Conservation (phyloP, 2,888 invertebrate species). For the Perdita meconis region DNA sequence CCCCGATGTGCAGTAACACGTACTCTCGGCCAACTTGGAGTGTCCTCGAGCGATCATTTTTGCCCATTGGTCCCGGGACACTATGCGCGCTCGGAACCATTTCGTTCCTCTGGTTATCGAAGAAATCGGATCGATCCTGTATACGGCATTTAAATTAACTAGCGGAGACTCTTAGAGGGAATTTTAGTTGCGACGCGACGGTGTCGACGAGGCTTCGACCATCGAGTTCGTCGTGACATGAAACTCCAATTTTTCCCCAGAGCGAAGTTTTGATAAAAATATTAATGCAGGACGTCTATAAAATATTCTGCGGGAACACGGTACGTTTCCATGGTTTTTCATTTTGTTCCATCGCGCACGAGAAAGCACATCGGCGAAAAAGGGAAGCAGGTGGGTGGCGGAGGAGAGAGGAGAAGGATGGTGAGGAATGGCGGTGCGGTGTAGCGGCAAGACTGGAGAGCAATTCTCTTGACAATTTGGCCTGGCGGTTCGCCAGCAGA, state of each 20-base stretch:
- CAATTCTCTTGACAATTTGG: slow-evolving; percentile 80
- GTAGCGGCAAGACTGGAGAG: slow-evolving; percentile 67
- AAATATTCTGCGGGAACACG: not conserved
- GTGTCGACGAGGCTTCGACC: too few relatives aligned
- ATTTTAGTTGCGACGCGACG: too few relatives aligned
- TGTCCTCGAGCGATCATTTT: slow-evolving; percentile 61
- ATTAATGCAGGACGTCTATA: too few relatives aligned
- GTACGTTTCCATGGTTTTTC: slow-evolving; percentile 25
- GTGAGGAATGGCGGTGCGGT: slow-evolving; percentile 55
- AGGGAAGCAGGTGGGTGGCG: slow-evolving; percentile 4
- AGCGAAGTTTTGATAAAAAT: too few relatives aligned
- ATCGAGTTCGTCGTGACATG: too few relatives aligned
- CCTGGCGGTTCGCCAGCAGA: slow-evolving; percentile 80
- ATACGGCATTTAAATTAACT: too few relatives aligned
- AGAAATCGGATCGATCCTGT: too few relatives aligned
- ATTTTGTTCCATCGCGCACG: slow-evolving; percentile 62
- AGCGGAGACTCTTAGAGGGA: too few relatives aligned
- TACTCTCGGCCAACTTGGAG: slow-evolving; percentile 41
- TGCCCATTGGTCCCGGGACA: slow-evolving; percentile 12
- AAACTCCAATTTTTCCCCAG: too few relatives aligned
- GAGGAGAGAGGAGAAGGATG: slow-evolving; percentile 40
- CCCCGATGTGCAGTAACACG: slow-evolving; percentile 54
- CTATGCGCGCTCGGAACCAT: slow-evolving; percentile 8
- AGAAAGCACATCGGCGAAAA: slow-evolving; percentile 58
- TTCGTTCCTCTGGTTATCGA: not conserved